Percentiles rank a stretch among this genome's conserved stretches.
phyloP scores from a whole-genome alignment of 2,888 invertebrate genomes.

The Drosophila silvestris region DNA sequence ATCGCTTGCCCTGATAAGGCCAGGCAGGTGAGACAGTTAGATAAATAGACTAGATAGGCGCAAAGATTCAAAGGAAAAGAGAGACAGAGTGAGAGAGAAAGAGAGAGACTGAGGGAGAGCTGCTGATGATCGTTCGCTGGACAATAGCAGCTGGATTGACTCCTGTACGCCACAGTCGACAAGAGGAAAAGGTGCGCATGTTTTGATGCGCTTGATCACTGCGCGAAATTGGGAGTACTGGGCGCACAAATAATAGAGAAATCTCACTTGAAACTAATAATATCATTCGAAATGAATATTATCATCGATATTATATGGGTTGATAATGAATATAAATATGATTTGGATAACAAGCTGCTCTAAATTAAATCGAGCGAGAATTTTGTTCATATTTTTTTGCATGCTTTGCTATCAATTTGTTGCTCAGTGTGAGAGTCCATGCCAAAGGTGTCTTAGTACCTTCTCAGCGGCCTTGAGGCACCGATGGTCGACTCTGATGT shows the following conservation, averaged over 20 bases:
- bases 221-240: neutral
- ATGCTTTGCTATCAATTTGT: neutral
- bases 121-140: neutral
- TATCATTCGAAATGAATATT: neutral
- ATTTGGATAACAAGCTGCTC: neutral
- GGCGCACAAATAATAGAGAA: neutral
- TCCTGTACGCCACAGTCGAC: neutral
- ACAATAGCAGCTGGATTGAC: constrained; percentile 10
- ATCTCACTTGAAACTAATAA: neutral
- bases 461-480: neutral
- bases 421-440: neutral
- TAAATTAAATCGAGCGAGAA: neutral
- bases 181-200: neutral
- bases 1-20: constrained; percentile 51
- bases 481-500: neutral
- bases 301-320: neutral
- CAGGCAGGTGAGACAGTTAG: constrained; percentile 51
- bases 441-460: neutral
- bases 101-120: neutral
- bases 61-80: neutral
- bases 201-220: neutral
- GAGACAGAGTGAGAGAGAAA: neutral
- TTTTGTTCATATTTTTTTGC: neutral
- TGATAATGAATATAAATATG: neutral
- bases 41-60: constrained; percentile 50